Conservation (phyloP, 2,888 invertebrate species). For the Halictus quadricinctus region DNA sequence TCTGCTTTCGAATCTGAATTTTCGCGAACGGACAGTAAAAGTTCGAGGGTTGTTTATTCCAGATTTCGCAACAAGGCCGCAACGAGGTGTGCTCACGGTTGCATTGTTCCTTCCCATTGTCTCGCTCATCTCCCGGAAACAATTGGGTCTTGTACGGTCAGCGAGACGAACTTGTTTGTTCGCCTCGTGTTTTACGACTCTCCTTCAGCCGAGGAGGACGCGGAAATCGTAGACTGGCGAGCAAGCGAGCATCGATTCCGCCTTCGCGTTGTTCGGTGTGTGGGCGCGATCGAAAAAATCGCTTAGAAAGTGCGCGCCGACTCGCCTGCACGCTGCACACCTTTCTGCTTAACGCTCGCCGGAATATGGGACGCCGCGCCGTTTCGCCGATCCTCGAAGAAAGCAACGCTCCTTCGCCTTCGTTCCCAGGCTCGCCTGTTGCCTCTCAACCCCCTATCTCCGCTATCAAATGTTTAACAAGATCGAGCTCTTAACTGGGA, state of each 20-base stretch:
- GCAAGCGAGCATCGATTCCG: slow-evolving; percentile 1
- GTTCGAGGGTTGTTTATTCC: neutral
- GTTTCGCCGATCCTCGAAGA: neutral
- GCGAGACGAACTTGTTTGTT: neutral
- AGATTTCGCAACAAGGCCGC: neutral
- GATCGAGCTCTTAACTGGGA: neutral
- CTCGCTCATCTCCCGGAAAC: neutral
- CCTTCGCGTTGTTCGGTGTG: slow-evolving; percentile 25
- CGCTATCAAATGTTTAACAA: neutral
- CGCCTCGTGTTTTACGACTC: neutral
- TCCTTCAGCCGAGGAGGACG: neutral
- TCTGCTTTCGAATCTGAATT: too few relatives aligned
- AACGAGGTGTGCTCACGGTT: neutral
- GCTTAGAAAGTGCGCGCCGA: slow-evolving; percentile 55
- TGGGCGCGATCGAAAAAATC: slow-evolving; percentile 41
- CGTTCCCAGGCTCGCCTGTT: neutral
- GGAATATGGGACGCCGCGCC: neutral
- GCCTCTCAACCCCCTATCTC: neutral
- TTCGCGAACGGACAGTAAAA: too few relatives aligned
- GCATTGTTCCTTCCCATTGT: neutral
- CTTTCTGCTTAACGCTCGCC: slow-evolving; percentile 13
- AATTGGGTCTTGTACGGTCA: neutral
- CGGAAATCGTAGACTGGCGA: slow-evolving; percentile 18
- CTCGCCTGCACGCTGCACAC: slow-evolving; percentile 13
- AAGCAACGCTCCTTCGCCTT: neutral